Evolutionary conservation across 2,888 invertebrate species (phyloP), one percentile per base, ranked within the genome.

Genomic region (Drosophila paranaensis): DNA sequence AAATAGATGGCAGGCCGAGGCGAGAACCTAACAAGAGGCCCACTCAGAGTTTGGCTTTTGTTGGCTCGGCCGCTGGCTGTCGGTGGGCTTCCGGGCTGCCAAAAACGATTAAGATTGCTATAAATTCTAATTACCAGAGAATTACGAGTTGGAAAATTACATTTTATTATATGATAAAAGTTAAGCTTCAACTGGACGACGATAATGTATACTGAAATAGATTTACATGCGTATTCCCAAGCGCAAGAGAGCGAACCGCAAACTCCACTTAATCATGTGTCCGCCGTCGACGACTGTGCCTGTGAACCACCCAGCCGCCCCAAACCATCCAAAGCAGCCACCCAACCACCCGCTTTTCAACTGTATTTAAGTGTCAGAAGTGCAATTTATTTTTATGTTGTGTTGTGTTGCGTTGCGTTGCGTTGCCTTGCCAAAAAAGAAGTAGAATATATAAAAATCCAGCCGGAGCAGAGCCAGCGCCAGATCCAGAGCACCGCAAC

Each of bases 121-220:
- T 87, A 89, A 89, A 85, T 87, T 87, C 86, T 87, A 87, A 89
- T 87, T 87, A 87, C 90, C 81, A 82, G 81, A 88, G 86, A 89
- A 89, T 87, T 87, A 87, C 86, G 86, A 87, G 86, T 89, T 89
- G 88, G 79, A 86, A 89, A 87, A 87, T 87, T 82, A 89, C 86
- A 89, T 87, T 87, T 87, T 87, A 87, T 87, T 89, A 89, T 87
- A 89, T 87, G 86, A 89, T 87, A 87, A 87, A 89, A 89, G 90
- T 87, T 89, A 89, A 87, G 87, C 86, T 87, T 82, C 87, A 86
- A 86, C 89, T 86, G 86, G 89, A 88, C 86, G 86, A 79, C 82
- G 89, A 86, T 86, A 86, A 86, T 86, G 89, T 86, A 82, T 74
- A 83, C 81, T 75, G 84, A 86, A 86, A 86, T 88, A 88, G 86